Base-by-base conservation (phyloP, 2,797 vertebrate species). In the Oceanodroma leucorhoa region DNA sequence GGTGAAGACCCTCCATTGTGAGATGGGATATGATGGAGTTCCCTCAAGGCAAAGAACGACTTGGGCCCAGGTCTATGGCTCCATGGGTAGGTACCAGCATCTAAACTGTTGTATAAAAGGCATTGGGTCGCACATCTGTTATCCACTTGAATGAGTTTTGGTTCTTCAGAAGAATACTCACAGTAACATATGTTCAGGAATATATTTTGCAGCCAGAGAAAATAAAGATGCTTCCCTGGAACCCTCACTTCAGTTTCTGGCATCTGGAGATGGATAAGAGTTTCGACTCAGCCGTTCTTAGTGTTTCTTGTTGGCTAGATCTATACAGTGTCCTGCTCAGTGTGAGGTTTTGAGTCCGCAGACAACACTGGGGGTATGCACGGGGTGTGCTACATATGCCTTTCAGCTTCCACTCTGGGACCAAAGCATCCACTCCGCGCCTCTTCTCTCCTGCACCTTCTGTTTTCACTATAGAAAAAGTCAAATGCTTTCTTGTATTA, bases 301-400 rank as follows among this genome's bases (percentile, higher is more conserved):
- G 5, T 27, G 30, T 45, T 86, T 65, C 32, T 66, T 73, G 15
- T 34, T 65, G 54, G 10, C 15, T 60, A n/a, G 14, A 5, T 86
- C 26, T 29, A 78, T 20, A 32, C 15, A 48, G 11, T 40, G 19
- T 29, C 32, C 12, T 61, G n/a, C 7, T 50, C 41, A 67, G 22
- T 40, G 18, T 41, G 57, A 92, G 19, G 14, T 51, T 88, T 67
- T 83, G 27, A 62, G 24, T 72, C 13, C 15, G 5, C 32, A 66
- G n/a, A 40, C 24, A 48, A 11, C 5, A 40, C 0, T 32, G 6
- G 3, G 8, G 9, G 0, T 41, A 9, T 46, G 32, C 21, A 64
- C 0, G 0, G 19, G 3, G 4, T 50, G 9, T 34, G 32, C 48
- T 72, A 45, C 26, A 17, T 24, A 21, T 14, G 7, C 22, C 11